These are phyloP conservation scores for Burhinus bistriatus DNA, from an alignment of 2,113 vertebrate species.

Conservation along the genomic window DNA sequence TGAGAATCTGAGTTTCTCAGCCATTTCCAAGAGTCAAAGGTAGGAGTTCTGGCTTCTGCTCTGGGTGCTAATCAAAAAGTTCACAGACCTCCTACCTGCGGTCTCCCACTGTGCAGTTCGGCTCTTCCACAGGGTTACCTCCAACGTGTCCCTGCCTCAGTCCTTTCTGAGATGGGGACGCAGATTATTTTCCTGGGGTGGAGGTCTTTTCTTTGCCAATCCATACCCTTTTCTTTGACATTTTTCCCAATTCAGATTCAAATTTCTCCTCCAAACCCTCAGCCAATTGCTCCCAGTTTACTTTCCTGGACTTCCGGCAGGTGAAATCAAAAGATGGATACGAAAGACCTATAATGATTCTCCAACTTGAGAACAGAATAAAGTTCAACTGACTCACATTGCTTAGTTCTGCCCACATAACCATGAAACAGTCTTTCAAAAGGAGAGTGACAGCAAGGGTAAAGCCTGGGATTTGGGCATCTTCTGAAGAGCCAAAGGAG, in stretches of 20 bases:
- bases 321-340: neutral
- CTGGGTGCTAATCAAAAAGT: neutral
- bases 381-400: neutral
- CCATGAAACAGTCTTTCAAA: neutral
- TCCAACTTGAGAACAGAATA: neutral
- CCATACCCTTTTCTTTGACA: neutral
- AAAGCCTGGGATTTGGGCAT: neutral
- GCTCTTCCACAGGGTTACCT: neutral
- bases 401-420: neutral
- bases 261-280: neutral
- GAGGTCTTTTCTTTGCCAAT: neutral
- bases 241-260: neutral
- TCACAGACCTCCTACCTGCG: neutral
- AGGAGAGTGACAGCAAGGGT: neutral
- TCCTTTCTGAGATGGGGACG: neutral
- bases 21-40: neutral
- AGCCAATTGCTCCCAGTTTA: neutral
- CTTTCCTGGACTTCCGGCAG: neutral
- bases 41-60: neutral
- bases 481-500: neutral
- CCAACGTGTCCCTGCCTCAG: neutral
- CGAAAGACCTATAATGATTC: neutral
- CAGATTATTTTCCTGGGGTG: neutral
- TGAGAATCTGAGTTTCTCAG: neutral
- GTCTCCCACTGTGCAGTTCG: neutral